Percentiles rank a stretch among this genome's conserved stretches.
Conservation (phyloP, 2,888 invertebrate genomes). For the Serrognathus titanus region DNA sequence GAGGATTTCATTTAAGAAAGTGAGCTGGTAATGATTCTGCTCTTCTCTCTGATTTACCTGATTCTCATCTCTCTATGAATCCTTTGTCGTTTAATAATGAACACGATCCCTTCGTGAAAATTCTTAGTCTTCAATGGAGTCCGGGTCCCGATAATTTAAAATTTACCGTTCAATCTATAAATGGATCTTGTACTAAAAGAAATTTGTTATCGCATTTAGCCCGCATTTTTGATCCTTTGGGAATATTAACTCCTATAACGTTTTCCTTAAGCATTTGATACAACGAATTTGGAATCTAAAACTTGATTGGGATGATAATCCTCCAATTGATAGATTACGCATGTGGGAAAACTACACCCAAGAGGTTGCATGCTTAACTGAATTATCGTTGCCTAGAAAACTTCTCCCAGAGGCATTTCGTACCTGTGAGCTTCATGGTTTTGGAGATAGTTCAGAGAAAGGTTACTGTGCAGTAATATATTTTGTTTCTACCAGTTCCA, state of each 20-base stretch:
- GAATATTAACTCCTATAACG: neutral
- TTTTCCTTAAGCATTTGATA: conserved; percentile 4
- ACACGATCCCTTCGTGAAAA: neutral
- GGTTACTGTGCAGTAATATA: conserved; percentile 13
- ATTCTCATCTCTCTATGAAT: neutral
- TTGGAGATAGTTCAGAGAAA: conserved; percentile 8
- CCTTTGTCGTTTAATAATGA: neutral
- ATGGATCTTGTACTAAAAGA: neutral
- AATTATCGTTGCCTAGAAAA: neutral
- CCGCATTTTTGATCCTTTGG: neutral
- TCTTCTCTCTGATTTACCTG: neutral
- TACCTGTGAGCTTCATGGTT: conserved; percentile 7
- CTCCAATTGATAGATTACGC: neutral
- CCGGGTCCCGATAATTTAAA: neutral
- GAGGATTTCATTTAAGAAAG: conserved; percentile 8
- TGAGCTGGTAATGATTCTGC: conserved; percentile 2
- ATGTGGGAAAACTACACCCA: neutral
- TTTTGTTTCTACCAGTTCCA: neutral
- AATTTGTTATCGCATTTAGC: neutral
- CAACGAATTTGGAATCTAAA: conserved; percentile 5
- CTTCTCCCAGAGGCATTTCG: neutral
- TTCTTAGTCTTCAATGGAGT: neutral
- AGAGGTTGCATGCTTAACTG: neutral
- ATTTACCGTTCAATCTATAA: neutral
- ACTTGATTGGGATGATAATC: conserved; percentile 11